Base-by-base conservation (phyloP, 2,888 invertebrate species). In the Chirona hameri region DNA sequence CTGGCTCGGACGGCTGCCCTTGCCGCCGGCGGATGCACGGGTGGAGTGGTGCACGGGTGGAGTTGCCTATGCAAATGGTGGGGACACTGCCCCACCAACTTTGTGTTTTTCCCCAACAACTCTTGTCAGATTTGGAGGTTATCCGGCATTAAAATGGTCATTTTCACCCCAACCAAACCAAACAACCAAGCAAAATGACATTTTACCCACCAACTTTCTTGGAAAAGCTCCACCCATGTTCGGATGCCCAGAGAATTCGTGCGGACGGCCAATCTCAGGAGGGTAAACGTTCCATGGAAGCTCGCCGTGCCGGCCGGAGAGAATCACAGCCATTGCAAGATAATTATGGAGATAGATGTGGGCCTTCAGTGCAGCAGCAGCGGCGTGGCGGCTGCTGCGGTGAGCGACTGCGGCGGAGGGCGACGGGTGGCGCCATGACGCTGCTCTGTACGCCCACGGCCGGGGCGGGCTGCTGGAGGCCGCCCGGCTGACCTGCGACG, bases 271-370 rank as follows among this genome's bases (percentile, higher is more conserved):
- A 69, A 29, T 69, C 29, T 29, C 15, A 1, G n/a, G 14, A 12
- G 14, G 14, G 69, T 69, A 69, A 69, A 69, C 29, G 29, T 29
- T n/a, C 69, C 69, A 29, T 29, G 29, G 69, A 29, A 29, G 29
- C 29, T 27, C 15, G 29, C n/a, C n/a, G n/a, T 69, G n/a, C n/a
- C 29, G 15, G 14, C 15, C 29, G 12, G 15, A 69, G 95, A 96
- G 92, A 69, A 69, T 69, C 29, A 21, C 29, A 39, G 29, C 76
- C 15, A 39, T 76, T 31, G 39, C 31, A 76, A 76, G 39, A 39
- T 76, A 76, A 76, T 76, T 76, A 21, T 39, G 39, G 24, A 76
- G 18, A 76, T 76, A 10, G 14, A 39, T 39, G 76, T 4, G 39
- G 76, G 76, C 21, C 4, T 39, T 76, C 76, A 76, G 76, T 18